phyloP scores from a whole-genome alignment of 2,888 invertebrate species.

The Eupithecia pulchellata region DNA sequence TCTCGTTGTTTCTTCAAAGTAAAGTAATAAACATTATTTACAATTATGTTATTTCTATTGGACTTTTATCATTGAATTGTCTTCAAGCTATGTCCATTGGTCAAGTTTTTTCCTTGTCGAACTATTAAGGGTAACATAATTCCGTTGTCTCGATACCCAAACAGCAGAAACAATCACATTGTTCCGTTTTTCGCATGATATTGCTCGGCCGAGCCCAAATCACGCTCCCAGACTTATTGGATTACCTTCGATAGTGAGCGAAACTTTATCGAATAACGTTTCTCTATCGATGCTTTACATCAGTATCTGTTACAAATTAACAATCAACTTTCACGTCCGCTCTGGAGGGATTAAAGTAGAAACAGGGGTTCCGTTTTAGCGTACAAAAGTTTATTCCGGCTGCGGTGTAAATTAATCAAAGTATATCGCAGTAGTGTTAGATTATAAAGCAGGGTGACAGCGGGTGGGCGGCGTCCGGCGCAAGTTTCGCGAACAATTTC shows the following conservation, averaged over 20 bases:
- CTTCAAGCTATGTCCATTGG: slow-evolving; percentile 21
- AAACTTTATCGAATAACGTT: slow-evolving; percentile 58
- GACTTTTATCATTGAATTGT: slow-evolving; percentile 13
- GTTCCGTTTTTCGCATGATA: slow-evolving; percentile 48
- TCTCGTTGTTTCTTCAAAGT: background rate
- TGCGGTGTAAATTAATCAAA: slow-evolving; percentile 82
- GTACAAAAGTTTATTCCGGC: slow-evolving; percentile 72
- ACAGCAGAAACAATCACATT: slow-evolving; percentile 35
- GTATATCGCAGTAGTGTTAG: slow-evolving; percentile 70
- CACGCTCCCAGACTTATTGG: slow-evolving; percentile 63
- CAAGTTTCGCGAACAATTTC: slow-evolving; percentile 76
- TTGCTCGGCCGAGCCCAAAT: slow-evolving; percentile 58
- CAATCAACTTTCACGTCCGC: slow-evolving; percentile 69
- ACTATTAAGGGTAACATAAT: slow-evolving; percentile 26
- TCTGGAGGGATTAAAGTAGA: slow-evolving; percentile 68
- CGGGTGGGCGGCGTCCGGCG: slow-evolving; percentile 56
- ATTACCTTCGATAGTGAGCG: slow-evolving; percentile 57
- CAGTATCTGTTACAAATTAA: slow-evolving; percentile 70
- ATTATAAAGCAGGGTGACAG: slow-evolving; percentile 71
- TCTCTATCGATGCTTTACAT: slow-evolving; percentile 54
- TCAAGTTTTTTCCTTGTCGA: slow-evolving; percentile 21
- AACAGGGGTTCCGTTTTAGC: slow-evolving; percentile 78
- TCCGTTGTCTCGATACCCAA: slow-evolving; percentile 30
- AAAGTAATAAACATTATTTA: slow-evolving; percentile 1
- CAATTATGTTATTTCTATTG: background rate